Conservation (phyloP, 2,888 invertebrate species). For the Latrodectus hesperus region DNA sequence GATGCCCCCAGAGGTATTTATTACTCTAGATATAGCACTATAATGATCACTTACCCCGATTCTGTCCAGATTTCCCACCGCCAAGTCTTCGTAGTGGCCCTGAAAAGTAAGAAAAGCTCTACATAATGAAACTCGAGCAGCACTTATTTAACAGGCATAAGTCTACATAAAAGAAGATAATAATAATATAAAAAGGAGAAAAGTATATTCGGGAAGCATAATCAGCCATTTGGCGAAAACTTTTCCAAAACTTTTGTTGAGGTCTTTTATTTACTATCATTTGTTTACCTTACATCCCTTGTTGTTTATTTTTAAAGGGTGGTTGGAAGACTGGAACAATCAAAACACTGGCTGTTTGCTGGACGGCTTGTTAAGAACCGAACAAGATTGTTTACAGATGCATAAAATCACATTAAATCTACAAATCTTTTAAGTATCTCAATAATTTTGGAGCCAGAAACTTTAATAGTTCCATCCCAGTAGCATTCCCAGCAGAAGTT, state of each 20-base stretch:
- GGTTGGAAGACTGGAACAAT: background rate
- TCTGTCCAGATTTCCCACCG: constrained; percentile 52
- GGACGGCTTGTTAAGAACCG: background rate
- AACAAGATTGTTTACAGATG: background rate
- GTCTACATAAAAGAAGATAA: background rate
- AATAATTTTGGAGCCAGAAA: no score
- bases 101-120: constrained; percentile 9
- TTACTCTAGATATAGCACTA: background rate
- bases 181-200: background rate
- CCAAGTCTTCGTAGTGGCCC: constrained; percentile 60
- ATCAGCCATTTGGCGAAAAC: background rate
- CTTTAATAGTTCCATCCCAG: no score
- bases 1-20: no score
- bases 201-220: background rate
- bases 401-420: no score
- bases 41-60: constrained; percentile 60
- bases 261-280: background rate
- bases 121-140: background rate
- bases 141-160: background rate
- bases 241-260: background rate
- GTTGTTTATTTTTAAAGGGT: background rate
- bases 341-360: background rate
- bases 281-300: background rate
- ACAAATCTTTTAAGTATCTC: no score
- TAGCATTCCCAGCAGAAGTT: no score